A percentile compares a stretch with the other conserved stretches of the same genome.
These are phyloP conservation scores for Mesoligia furuncula DNA, from an alignment of 2,888 invertebrate genomes.

Conservation along the genomic window DNA sequence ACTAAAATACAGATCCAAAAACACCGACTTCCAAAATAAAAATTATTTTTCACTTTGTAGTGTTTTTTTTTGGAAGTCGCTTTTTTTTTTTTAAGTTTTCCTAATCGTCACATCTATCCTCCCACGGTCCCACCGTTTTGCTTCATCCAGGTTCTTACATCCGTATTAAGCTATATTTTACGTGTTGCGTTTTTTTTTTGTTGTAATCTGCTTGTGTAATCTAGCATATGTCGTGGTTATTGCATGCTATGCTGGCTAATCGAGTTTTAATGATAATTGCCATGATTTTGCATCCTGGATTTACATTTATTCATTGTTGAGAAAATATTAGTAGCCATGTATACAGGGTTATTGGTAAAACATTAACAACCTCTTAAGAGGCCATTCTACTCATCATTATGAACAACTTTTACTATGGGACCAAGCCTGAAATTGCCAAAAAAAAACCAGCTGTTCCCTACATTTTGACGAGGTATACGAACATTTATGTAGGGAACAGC, in stretches of 20 bases:
- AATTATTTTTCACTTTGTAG: too few relatives aligned
- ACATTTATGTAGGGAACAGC: too few relatives aligned
- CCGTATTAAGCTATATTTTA: not conserved
- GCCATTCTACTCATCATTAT: too few relatives aligned
- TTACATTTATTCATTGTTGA: slow-evolving; percentile 21
- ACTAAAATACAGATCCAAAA: too few relatives aligned
- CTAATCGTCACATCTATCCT: not conserved
- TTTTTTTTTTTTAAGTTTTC: not conserved
- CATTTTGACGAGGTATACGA: too few relatives aligned
- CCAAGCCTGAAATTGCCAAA: too few relatives aligned
- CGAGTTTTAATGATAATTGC: slow-evolving; percentile 35
- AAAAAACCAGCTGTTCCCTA: too few relatives aligned
- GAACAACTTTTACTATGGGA: too few relatives aligned
- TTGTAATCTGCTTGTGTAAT: not conserved
- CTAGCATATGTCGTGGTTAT: not conserved
- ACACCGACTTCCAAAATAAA: too few relatives aligned
- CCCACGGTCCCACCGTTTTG: not conserved
- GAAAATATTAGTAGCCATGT: not conserved
- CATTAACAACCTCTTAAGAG: too few relatives aligned
- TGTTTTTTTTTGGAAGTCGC: too few relatives aligned
- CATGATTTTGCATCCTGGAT: slow-evolving; percentile 9
- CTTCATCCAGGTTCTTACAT: not conserved
- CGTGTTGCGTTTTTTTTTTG: not conserved
- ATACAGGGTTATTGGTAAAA: too few relatives aligned
- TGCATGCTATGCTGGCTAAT: slow-evolving; percentile 1